These are phyloP conservation scores for Acanthurus lineatus DNA, from an alignment of 2,797 vertebrate genomes.

Conservation along the genomic window DNA sequence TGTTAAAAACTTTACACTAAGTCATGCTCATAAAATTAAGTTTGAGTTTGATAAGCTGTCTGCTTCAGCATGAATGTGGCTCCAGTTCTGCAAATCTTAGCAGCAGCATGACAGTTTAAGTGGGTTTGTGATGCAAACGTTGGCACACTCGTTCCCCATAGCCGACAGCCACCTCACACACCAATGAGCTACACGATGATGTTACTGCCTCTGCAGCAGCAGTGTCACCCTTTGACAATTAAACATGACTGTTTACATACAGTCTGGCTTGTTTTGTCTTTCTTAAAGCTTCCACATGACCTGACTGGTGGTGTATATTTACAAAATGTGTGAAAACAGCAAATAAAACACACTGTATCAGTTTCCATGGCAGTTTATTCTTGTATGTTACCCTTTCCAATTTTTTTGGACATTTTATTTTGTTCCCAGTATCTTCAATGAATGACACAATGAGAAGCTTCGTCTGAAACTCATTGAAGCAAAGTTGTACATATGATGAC, in stretches of 20 bases:
- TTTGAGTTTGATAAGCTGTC: not conserved
- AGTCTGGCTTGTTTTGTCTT: not conserved
- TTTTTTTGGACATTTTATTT: constrained; percentile 26
- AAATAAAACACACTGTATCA: not conserved
- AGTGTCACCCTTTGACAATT: constrained; percentile 1
- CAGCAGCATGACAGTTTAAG: constrained; percentile 7
- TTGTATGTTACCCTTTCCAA: not conserved
- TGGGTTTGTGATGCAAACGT: constrained; percentile 13
- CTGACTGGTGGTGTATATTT: not conserved
- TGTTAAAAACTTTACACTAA: not conserved
- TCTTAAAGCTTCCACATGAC: not conserved
- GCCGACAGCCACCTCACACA: not conserved
- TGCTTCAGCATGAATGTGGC: not conserved
- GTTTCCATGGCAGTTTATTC: constrained; percentile 21
- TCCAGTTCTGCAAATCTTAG: not conserved
- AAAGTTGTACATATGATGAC: not conserved
- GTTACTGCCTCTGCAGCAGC: not conserved
- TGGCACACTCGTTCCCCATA: not conserved
- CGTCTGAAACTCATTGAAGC: not conserved
- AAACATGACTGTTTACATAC: not conserved
- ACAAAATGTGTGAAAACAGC: not conserved
- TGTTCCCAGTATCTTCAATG: constrained; percentile 11
- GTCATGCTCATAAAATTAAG: not conserved
- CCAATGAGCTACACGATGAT: not conserved
- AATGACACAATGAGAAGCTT: constrained; percentile 8